Conservation (phyloP, 2,888 invertebrate species). For the Rhopalosiphum nymphaeae region DNA sequence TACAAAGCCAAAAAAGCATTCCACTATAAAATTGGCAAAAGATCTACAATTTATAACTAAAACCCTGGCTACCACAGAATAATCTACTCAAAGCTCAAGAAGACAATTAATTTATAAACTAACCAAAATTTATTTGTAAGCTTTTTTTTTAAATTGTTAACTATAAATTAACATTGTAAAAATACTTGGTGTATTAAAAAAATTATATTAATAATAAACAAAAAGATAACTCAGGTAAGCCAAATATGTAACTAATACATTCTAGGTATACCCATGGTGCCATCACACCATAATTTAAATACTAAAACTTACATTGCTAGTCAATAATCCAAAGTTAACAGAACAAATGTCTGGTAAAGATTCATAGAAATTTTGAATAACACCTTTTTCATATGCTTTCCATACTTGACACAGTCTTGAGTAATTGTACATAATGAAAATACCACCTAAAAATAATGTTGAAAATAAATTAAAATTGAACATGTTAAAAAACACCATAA, state of each 20-base stretch:
- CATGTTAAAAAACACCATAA: conserved; percentile 50
- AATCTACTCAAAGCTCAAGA: too few species aligned
- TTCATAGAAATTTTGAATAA: conserved; percentile 74
- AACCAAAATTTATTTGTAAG: too few species aligned
- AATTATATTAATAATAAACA: too few species aligned
- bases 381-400: conserved; percentile 76
- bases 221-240: not conserved
- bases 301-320: conserved; percentile 75
- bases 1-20: too few species aligned
- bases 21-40: too few species aligned
- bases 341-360: conserved; percentile 74
- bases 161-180: too few species aligned
- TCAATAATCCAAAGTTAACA: conserved; percentile 77
- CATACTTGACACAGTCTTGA: conserved; percentile 79
- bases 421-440: conserved; percentile 84
- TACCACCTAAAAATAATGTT: conserved; percentile 74
- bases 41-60: too few species aligned
- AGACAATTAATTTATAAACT: too few species aligned
- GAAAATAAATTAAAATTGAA: not conserved
- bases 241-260: not conserved
- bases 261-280: not conserved
- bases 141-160: too few species aligned
- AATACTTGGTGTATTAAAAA: too few species aligned
- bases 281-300: not conserved
- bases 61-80: too few species aligned